Evolutionary conservation across 2,113 vertebrate species (phyloP).

Genomic region (Abramis brama): DNA sequence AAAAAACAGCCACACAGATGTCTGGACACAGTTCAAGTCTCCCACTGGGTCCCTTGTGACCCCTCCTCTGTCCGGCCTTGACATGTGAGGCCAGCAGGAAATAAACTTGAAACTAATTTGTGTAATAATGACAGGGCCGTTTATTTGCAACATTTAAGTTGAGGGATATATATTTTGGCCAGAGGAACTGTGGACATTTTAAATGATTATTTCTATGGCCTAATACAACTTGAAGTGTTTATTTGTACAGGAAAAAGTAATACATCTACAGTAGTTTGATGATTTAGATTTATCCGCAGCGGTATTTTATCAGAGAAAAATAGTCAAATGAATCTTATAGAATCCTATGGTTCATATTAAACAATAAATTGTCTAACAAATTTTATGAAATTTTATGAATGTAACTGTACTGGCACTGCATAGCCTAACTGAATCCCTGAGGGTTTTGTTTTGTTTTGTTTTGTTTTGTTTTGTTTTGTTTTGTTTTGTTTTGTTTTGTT

Average conservation of each 20-base stretch:
- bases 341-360: background rate
- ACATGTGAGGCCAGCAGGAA: background rate
- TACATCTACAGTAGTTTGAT: background rate
- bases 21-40: constrained; percentile 40
- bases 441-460: no score
- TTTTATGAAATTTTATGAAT: constrained; percentile 5
- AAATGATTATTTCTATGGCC: background rate
- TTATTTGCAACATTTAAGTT: background rate
- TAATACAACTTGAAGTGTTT: background rate
- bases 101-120: background rate
- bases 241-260: background rate
- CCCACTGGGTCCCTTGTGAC: constrained; percentile 12
- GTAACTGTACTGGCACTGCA: background rate
- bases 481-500: accelerated
- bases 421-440: no score
- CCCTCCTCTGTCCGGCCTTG: constrained; percentile 14
- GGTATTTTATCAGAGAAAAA: background rate
- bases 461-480: no score
- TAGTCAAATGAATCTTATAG: background rate
- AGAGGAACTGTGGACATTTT: background rate
- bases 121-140: background rate
- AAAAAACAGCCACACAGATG: constrained; percentile 49
- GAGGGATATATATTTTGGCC: background rate
- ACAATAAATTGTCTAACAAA: background rate
- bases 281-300: background rate